Evolutionary conservation across 2,888 invertebrate species (phyloP).

Genomic region (Sturmia bella): DNA sequence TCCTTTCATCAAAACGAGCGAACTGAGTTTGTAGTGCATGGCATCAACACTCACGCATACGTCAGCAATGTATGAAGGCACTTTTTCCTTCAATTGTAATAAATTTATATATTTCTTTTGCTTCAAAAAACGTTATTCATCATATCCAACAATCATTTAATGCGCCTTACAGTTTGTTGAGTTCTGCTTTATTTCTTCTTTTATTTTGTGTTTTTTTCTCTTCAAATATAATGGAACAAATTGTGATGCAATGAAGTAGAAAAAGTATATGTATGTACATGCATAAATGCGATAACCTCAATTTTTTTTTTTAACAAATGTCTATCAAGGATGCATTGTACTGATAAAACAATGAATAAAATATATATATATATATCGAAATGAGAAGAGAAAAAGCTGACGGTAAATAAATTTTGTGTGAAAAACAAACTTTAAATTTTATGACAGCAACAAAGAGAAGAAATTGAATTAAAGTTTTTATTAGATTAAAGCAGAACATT

Average conservation of each 20-base stretch:
- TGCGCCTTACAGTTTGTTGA: not conserved
- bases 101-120: not conserved
- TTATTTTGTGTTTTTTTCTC: not conserved
- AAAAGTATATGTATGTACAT: slow-evolving; percentile 7
- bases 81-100: slow-evolving; percentile 2
- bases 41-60: not conserved
- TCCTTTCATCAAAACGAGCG: not conserved
- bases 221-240: slow-evolving; percentile 26
- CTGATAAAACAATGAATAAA: slow-evolving; percentile 7
- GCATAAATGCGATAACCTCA: slow-evolving; percentile 38
- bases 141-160: not conserved
- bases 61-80: not conserved
- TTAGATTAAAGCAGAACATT: too few species aligned
- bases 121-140: not conserved
- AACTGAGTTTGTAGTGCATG: not conserved
- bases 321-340: slow-evolving; percentile 8
- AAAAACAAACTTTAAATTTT: too few species aligned
- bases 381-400: not conserved
- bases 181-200: not conserved
- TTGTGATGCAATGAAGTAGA: slow-evolving; percentile 41
- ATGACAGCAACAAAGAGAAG: too few species aligned
- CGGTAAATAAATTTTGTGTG: not conserved
- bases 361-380: slow-evolving; percentile 7
- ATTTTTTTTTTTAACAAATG: slow-evolving; percentile 8
- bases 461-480: too few species aligned